Evolutionary conservation across 1,140 invertebrate genomes (phyloP), one percentile per base, ranked within the genome.

Genomic region (Brachionus paranguensis): DNA sequence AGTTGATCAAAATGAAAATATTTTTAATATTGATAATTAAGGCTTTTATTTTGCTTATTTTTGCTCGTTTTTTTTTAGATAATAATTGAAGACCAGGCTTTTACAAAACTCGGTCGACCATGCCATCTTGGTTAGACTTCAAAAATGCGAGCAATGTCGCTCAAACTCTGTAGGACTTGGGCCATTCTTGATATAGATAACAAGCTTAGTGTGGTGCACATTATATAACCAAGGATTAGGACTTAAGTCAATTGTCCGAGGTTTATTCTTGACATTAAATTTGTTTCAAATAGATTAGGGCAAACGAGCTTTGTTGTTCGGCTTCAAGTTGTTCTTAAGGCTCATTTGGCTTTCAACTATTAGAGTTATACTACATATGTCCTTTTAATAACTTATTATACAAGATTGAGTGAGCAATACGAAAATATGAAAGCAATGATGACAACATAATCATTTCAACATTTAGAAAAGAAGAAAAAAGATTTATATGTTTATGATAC

Each of bases 401-500:
- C 68, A 72, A 72, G 68, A 72, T 72, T 72, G 29, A 33, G 33
- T 68, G 27, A 68, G 29, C 29, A 72, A 72, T 20, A 12, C 1
- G 17, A 72, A 72, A 72, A 72, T 72, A 72, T 20, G 41, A 72
- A 41, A 41, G 37, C 33, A 72, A 72, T 43, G 68, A 72, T 72
- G 68, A 72, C 53, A 72, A 72, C 33, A 68, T 72, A 72, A 72
- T 72, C 68, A 72, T 72, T 72, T 72, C 68, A 72, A 72, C 68
- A 72, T 72, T 72, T 72, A 72, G 6, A 68, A 37, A 72, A 43
- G 41, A 72, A 37, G 2, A 37, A 7, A 72, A 45, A 72, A 72
- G 68, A 72, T 72, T 72, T 72, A 72, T 72, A 72, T 72, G 68
- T 72, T 72, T 72, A 72, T 47, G 68, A 72, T 72, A 72, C 68